Base-by-base conservation (phyloP, 2,797 vertebrate genomes). In the Erethizon dorsatum region DNA sequence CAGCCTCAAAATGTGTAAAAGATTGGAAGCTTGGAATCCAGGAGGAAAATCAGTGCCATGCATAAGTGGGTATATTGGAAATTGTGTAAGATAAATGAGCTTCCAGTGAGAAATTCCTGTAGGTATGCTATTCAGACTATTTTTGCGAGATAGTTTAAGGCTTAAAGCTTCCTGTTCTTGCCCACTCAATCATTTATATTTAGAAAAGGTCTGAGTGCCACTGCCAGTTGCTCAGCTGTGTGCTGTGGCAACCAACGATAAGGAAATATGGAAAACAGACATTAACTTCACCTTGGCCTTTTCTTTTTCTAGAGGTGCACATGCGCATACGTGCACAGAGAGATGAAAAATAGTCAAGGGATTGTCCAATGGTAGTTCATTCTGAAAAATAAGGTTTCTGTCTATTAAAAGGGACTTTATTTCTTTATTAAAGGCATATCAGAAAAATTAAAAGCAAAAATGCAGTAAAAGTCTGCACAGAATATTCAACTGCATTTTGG, bases 191-290 rank as follows among this genome's bases (percentile, higher is more conserved):
- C 31, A 67, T 84, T 96, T 71, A 63, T 45, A 73, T 89, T 92
- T 85, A 65, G 31, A 37, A 95, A 71, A 59, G 65, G 8, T 82
- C 82, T 80, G 88, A 77, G n/a, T 85, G 45, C 50, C 78, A 73
- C 73, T 95, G 37, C 22, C 63, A 90, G 84, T 61, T 1, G 0
- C 75, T 85, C n/a, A 75, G 15, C 37, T 63, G 33, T 88, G 26
- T 90, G 37, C 50, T 90, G 31, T 86, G 78, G 88, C 52, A 37
- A 92, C 24, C 0, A 18, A 37, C n/a, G 52, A 86, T 45, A 47
- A 94, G 57, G 75, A 95, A 90, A 90, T 85, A 57, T 50, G 83
- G 61, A 95, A 95, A 96, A 28, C 12, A 84, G 56, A 85, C 15
- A 59, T 56, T 69, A 86, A 63, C 61, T 41, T 97, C 14, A 1